Conservation (phyloP, 2,888 invertebrate genomes). For the Pheosia gnoma region DNA sequence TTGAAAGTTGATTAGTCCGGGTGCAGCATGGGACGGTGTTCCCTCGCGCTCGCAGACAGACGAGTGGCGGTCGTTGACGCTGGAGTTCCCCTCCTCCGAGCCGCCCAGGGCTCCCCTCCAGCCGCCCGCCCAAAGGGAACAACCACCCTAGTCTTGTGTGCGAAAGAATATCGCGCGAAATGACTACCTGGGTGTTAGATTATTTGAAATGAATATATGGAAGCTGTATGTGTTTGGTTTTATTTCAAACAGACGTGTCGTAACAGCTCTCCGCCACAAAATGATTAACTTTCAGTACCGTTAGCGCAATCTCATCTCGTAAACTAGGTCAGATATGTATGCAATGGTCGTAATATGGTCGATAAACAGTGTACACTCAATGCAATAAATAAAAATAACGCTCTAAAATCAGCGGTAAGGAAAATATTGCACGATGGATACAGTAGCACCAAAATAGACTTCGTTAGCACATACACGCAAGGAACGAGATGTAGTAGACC, state of each 20-base stretch:
- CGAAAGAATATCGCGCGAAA: constrained; percentile 48
- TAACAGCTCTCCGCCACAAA: constrained; percentile 24
- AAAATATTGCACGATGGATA: constrained; percentile 41
- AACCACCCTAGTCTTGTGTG: constrained; percentile 55
- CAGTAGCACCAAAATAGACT: constrained; percentile 23
- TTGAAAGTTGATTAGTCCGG: constrained; percentile 28
- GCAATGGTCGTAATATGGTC: constrained; percentile 31
- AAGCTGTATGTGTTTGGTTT: constrained; percentile 32
- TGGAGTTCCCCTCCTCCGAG: constrained; percentile 62
- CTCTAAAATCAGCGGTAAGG: constrained; percentile 18
- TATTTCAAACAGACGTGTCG: constrained; percentile 32
- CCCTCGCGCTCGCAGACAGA: constrained; percentile 70
- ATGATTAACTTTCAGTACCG: constrained; percentile 38
- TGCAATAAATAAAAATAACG: constrained; percentile 22
- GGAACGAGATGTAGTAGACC: constrained; percentile 6
- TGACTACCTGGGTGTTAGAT: constrained; percentile 39
- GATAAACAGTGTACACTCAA: constrained; percentile 30
- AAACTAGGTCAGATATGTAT: constrained; percentile 57
- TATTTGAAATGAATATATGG: constrained; percentile 35
- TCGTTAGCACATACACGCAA: constrained; percentile 9
- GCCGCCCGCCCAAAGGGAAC: constrained; percentile 74
- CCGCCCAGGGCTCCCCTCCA: constrained; percentile 68
- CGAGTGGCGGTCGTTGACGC: constrained; percentile 83
- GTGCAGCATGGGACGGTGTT: constrained; percentile 63
- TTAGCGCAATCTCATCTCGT: constrained; percentile 51